These are phyloP conservation scores for Macaria liturata DNA, from an alignment of 2,888 invertebrate species.

Conservation along the genomic window DNA sequence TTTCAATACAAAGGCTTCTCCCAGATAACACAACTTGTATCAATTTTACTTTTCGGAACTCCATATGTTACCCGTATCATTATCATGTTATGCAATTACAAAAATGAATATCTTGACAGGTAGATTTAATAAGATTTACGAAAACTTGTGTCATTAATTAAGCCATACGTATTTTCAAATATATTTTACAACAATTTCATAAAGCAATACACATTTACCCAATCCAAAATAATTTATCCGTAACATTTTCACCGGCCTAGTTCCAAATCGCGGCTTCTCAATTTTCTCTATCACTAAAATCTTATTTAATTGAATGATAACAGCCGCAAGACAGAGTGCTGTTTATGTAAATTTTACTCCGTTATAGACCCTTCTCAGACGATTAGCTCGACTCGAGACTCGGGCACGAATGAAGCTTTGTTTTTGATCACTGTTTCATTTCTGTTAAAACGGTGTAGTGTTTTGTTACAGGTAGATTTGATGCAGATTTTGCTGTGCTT, in stretches of 20 bases:
- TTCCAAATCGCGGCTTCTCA: conserved; percentile 56
- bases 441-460: conserved; percentile 37
- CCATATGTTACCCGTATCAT: no score
- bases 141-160: no score
- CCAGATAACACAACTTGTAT: no score
- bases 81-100: no score
- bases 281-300: conserved; percentile 66
- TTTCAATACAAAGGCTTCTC: no score
- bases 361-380: conserved; percentile 67
- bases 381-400: conserved; percentile 51
- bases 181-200: no score
- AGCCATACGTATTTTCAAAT: no score
- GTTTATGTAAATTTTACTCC: conserved; percentile 78
- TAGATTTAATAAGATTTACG: no score
- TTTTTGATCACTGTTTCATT: conserved; percentile 57
- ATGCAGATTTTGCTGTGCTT: neutral
- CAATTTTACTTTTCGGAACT: no score
- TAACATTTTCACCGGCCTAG: conserved; percentile 8
- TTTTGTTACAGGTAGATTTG: conserved; percentile 19
- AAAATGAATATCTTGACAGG: no score
- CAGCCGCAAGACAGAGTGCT: conserved; percentile 73
- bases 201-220: no score
- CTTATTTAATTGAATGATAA: conserved; percentile 81
- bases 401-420: conserved; percentile 47
- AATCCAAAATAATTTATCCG: neutral